Percentiles rank a stretch among this genome's conserved stretches.
Evolutionary conservation across 2,888 invertebrate species (phyloP).

Genomic region (Leucoptera coffeella): DNA sequence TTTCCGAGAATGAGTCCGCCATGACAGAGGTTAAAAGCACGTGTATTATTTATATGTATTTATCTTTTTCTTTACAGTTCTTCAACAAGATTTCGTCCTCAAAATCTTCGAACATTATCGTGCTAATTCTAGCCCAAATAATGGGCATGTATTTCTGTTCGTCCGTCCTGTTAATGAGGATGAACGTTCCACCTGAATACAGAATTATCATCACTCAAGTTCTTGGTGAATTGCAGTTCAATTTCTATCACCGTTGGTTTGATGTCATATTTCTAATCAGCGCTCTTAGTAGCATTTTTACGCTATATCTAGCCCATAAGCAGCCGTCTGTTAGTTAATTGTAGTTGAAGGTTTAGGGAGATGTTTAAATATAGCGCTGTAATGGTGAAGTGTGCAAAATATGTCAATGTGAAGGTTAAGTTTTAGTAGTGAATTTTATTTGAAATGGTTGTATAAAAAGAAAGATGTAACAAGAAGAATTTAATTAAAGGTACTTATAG

Average conservation of each 20-base stretch:
- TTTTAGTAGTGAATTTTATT: too few species aligned
- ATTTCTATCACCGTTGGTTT: slow-evolving; percentile 99
- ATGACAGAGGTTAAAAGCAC: too few species aligned
- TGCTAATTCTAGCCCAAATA: slow-evolving; percentile 92
- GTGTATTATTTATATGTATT: too few species aligned
- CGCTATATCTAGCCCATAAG: slow-evolving; percentile 93
- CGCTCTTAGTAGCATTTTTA: slow-evolving; percentile 91
- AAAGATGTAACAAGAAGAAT: too few species aligned
- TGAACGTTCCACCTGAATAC: slow-evolving; percentile 99
- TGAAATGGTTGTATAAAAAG: too few species aligned
- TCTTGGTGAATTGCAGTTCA: slow-evolving; percentile 93
- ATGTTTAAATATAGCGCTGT: too few species aligned
- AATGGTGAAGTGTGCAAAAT: too few species aligned
- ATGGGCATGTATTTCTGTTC: slow-evolving; percentile 99
- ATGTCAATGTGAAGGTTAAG: too few species aligned
- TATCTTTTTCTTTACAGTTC: slow-evolving; percentile 59
- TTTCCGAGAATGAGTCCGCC: too few species aligned
- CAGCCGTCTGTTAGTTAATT: slow-evolving; percentile 59
- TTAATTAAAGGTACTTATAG: too few species aligned
- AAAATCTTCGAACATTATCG: slow-evolving; percentile 97
- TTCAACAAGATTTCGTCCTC: slow-evolving; percentile 99
- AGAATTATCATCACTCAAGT: slow-evolving; percentile 71
- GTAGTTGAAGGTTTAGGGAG: too few species aligned
- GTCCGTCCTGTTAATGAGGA: slow-evolving; percentile 92
- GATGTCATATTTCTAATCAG: slow-evolving; percentile 98